Evolutionary conservation across 2,113 vertebrate genomes (phyloP), one percentile per base, ranked within the genome.

Genomic region (Notechis scutatus): DNA sequence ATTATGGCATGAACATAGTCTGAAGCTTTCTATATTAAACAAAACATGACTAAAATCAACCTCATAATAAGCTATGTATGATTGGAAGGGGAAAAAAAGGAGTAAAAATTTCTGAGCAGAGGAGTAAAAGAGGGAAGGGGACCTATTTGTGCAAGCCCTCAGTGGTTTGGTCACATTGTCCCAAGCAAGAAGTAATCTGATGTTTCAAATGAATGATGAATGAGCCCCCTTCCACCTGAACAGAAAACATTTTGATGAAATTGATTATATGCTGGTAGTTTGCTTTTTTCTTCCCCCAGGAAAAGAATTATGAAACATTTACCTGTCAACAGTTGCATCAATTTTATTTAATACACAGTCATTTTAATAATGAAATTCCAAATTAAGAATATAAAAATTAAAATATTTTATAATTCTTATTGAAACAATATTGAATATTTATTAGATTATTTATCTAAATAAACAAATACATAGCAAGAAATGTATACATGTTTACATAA

Each of bases 391-490:
- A 81, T 39, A 92, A 93, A 90, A 92, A 85, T 88, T 20, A 52
- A 0, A 95, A 52, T 29, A 15, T 0, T 9, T 26, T 1, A 0
- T 29, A 11, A 56, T 69, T 7, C 87, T 89, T 90, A 64, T 54
- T 92, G 87, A 21, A 90, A 45, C 3, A 85, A 24, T 10, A 91
- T 34, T n/a, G 90, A 95, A 89, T 64, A 1, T 91, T 34, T 0
- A n/a, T 87, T 92, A 92, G 47, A 90, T 92, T 93, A 95, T 92
- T 93, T 92, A 90, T 26, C 45, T 2, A 52, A 93, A 57, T n/a
- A 8, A 6, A 69, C 29, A n/a, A 69, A n/a, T n/a, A n/a, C 57
- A 1, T 52, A 0, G 55, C 14, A 93, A 87, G 7, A 10, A 91
- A 85, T 85, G 15, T 85, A 86, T 91, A 24, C 2, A 18, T 85